Conservation (phyloP, 2,113 vertebrate genomes). For the Pica pica region DNA sequence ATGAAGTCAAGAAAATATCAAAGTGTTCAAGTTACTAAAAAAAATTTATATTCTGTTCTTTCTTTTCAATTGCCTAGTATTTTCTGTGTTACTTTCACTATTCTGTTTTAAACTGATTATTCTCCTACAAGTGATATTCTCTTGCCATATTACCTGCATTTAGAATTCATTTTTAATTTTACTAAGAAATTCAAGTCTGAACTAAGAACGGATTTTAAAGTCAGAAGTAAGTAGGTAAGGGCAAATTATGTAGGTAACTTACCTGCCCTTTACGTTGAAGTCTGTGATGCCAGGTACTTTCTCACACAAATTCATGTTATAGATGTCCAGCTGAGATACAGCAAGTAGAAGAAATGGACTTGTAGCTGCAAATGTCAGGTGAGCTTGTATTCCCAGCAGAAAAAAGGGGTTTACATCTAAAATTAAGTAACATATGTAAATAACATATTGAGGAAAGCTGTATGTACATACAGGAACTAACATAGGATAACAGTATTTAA, state of each 20-base stretch:
- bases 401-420: neutral
- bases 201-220: neutral
- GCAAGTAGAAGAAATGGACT: neutral
- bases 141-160: neutral
- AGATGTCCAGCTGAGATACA: neutral
- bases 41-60: neutral
- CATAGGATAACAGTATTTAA: neutral
- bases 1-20: neutral
- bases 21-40: neutral
- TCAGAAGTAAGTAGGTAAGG: neutral
- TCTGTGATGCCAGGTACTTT: neutral
- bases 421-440: neutral
- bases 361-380: neutral
- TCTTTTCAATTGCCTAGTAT: neutral
- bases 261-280: neutral
- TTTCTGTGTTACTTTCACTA: neutral
- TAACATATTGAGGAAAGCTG: neutral
- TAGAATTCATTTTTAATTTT: neutral
- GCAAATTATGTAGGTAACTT: neutral
- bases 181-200: neutral
- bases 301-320: neutral
- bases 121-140: neutral
- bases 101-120: slow-evolving; percentile 7
- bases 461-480: neutral
- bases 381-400: neutral